Percentiles rank a stretch among this genome's conserved stretches.
Evolutionary conservation across 1,140 invertebrate genomes (phyloP).

Genomic region (Lamellibrachia luymesi): DNA sequence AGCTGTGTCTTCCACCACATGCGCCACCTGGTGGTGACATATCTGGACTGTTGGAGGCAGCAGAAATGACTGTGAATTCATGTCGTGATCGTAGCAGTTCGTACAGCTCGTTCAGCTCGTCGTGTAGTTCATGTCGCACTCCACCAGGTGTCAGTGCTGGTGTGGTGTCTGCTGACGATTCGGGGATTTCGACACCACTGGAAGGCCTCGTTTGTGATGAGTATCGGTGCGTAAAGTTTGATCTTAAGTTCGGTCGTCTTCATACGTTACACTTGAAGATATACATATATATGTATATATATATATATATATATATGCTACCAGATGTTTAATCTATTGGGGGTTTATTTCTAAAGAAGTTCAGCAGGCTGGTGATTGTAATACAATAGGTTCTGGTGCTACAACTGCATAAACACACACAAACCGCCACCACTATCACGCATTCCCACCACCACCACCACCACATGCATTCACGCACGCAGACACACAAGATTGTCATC

Average conservation of each 20-base stretch:
- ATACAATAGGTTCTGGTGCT: no score
- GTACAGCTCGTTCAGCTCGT: conserved; percentile 49
- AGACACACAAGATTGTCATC: no score
- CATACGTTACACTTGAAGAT: neutral
- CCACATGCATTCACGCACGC: no score
- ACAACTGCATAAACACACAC: no score
- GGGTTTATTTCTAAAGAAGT: no score
- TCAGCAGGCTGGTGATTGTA: no score
- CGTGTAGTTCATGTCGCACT: conserved; percentile 24
- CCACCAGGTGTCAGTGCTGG: conserved; percentile 10
- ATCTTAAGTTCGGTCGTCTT: neutral
- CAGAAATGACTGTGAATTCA: conserved; percentile 16
- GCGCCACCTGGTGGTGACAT: conserved; percentile 1
- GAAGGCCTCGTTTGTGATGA: conserved; percentile 55
- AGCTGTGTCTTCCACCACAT: conserved; percentile 54
- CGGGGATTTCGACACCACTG: conserved; percentile 54
- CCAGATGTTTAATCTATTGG: no score
- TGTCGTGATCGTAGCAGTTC: conserved; percentile 43
- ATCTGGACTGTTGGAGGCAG: conserved; percentile 22
- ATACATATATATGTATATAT: no score
- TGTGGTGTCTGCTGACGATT: conserved; percentile 48
- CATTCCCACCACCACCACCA: no score
- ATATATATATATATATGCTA: no score
- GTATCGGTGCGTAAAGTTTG: conserved; percentile 41
- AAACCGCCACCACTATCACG: no score